Evolutionary conservation across 1,140 invertebrate species (phyloP), one percentile per base, ranked within the genome.

Genomic region (Drosophila littoralis): DNA sequence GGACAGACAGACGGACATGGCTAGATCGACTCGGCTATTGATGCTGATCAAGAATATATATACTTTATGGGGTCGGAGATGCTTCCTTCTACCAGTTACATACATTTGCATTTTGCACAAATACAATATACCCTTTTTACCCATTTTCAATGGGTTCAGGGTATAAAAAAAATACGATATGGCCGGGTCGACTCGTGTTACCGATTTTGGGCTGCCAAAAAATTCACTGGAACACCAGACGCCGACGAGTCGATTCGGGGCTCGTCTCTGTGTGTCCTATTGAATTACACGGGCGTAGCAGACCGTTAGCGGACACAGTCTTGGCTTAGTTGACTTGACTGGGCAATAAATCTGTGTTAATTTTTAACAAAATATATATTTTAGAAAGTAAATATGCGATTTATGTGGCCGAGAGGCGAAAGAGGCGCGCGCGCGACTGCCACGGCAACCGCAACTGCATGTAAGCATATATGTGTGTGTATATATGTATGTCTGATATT

Each of bases 101-200:
- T n/a, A n/a, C n/a, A n/a, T n/a, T n/a, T n/a, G n/a, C n/a, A n/a
- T n/a, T n/a, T n/a, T n/a, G n/a, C n/a, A n/a, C n/a, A n/a, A n/a
- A n/a, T n/a, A n/a, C n/a, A n/a, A n/a, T n/a, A n/a, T n/a, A n/a
- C n/a, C n/a, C n/a, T n/a, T n/a, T n/a, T n/a, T n/a, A n/a, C n/a
- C n/a, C n/a, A n/a, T n/a, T n/a, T n/a, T n/a, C n/a, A n/a, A n/a
- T n/a, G n/a, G n/a, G n/a, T n/a, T n/a, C n/a, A n/a, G n/a, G n/a
- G n/a, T n/a, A n/a, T n/a, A 36, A 67, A 90, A 77, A 88, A 82
- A 89, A 86, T 67, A 55, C 59, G 85, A 89, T 89, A 88, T 72
- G 74, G 22, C 33, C 46, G 4, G 5, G 5, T 28, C 22, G 40
- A 42, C 42, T 88, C 84, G 38, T 52, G 40, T 88, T 88, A 78